phyloP scores from a whole-genome alignment of 2,797 vertebrate species.

The Leptatherina wallacei region DNA sequence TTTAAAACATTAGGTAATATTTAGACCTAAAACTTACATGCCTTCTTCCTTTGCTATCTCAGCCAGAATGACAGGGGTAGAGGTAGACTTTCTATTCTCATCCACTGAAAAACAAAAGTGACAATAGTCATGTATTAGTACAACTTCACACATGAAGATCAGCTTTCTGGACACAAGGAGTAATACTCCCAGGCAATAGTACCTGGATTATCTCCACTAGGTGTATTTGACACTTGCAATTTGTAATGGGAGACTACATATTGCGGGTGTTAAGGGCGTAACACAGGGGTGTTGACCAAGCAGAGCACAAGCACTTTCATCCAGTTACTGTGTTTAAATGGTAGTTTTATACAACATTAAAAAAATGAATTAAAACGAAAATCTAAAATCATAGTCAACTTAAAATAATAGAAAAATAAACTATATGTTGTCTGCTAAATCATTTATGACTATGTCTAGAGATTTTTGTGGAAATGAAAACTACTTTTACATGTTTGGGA shows the following conservation, averaged over 20 bases:
- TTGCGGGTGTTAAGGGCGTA: neutral
- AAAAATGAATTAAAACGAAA: neutral
- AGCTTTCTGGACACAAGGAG: neutral
- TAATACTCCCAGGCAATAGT: neutral
- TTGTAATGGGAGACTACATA: neutral
- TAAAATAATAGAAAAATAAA: neutral
- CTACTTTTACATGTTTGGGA: neutral
- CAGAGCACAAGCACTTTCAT: neutral
- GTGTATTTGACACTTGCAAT: neutral
- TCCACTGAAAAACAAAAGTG: slow-evolving; percentile 77
- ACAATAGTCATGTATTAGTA: neutral
- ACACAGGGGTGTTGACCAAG: neutral
- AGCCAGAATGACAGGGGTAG: slow-evolving; percentile 83
- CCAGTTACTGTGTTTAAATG: neutral
- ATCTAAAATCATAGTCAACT: neutral
- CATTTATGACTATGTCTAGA: neutral
- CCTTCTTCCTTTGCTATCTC: slow-evolving; percentile 87
- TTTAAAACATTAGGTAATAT: no score
- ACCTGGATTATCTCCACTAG: neutral
- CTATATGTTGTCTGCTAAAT: no score
- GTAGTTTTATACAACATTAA: neutral
- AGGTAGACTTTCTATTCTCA: slow-evolving; percentile 81
- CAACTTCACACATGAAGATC: neutral
- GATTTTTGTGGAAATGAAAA: neutral
- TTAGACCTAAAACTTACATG: no score